Evolutionary conservation across 2,888 invertebrate species (phyloP).

Genomic region (Balanococcus diminutus): DNA sequence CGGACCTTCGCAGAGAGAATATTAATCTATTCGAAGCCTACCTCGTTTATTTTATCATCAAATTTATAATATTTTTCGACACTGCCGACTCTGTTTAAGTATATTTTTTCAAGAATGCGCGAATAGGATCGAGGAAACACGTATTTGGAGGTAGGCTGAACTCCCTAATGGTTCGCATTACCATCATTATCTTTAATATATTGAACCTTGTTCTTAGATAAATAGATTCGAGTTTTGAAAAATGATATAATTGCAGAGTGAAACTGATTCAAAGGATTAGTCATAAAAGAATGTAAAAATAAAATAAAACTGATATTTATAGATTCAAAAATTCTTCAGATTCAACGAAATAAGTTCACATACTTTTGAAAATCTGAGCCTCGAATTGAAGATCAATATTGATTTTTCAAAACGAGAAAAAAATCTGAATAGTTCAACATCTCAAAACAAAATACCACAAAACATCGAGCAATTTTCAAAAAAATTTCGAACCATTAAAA

Average conservation of each 20-base stretch:
- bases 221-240: not conserved
- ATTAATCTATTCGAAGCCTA: not conserved
- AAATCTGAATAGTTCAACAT: not conserved
- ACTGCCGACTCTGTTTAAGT: not conserved
- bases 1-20: not conserved
- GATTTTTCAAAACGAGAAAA: too few species aligned
- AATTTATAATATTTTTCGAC: not conserved
- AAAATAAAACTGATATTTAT: not conserved
- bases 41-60: not conserved
- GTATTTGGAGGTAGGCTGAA: too few species aligned
- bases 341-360: not conserved
- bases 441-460: not conserved
- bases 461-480: not conserved
- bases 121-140: too few species aligned
- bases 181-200: too few species aligned
- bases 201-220: not conserved
- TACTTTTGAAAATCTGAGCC: not conserved
- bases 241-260: not conserved
- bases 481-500: not conserved
- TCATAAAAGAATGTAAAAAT: not conserved
- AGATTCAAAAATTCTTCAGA: not conserved
- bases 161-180: too few species aligned
- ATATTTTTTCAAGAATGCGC: not conserved
- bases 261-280: not conserved
- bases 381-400: not conserved